Evolutionary conservation across 1,140 invertebrate genomes (phyloP), one percentile per base, ranked within the genome.

Genomic region (Caerostris darwini): DNA sequence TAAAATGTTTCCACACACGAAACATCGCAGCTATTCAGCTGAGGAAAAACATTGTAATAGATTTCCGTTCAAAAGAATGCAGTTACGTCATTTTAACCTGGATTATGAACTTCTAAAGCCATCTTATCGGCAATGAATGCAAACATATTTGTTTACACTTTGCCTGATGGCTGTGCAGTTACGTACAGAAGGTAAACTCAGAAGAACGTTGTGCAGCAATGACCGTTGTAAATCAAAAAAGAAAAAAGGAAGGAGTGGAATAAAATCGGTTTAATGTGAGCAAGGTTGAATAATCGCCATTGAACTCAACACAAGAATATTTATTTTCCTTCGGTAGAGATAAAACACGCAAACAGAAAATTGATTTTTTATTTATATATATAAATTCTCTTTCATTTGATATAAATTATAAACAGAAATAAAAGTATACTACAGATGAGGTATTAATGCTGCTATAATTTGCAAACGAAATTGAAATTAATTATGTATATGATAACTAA

Each of bases 241-340:
- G 56, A 8, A 19, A 17, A n/a, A n/a, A 17, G 57, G 17, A 34
- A 34, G 19, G 69, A 7, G 71, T 19, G 50, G 8, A 53, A 58
- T 85, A 17, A 58, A 85, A 85, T 85, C 14, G 83, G 83, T 58
- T 85, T 85, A 85, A 85, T 85, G 19, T 17, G 19, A 85, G 83
- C 83, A 58, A 85, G 83, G 54, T 85, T 85, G 83, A 85, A 85
- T 54, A 50, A 53, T 77, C 34, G 71, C 34, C 71, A 77, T 77
- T 77, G 71, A 77, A 77, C 19, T 77, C 50, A 53, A 34, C 19
- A 34, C 7, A 53, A 50, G 10, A 77, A 3, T 50, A 34, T 50
- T 53, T 77, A 10, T 67, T 12, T 77, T 77, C 6, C 10, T 50
- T 50, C 19, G 71, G 6, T 50, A 77, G 53, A 12, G 69, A 77